Conservation (phyloP, 2,113 vertebrate genomes). For the Scopus umbretta region DNA sequence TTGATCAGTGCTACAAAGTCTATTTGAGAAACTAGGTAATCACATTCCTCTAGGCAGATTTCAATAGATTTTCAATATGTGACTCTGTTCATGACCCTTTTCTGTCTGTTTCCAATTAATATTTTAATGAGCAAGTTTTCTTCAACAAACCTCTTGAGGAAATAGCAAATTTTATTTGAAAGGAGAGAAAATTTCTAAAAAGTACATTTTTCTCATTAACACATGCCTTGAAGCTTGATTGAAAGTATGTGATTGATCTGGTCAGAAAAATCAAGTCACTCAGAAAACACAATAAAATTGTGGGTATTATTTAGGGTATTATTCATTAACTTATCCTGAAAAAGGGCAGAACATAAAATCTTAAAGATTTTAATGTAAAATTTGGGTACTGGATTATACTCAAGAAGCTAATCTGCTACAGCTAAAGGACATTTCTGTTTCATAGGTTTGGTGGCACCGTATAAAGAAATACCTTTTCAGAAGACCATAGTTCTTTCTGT, state of each 20-base stretch:
- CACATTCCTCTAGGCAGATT: neutral
- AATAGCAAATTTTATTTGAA: neutral
- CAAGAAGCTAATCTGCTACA: neutral
- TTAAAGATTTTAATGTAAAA: neutral
- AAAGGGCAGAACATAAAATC: neutral
- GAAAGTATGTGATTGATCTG: neutral
- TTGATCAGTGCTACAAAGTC: neutral
- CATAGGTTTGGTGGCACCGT: neutral
- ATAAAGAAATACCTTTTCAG: neutral
- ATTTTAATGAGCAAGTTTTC: conserved; percentile 7
- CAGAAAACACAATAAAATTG: neutral
- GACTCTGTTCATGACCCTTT: neutral
- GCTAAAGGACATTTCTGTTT: neutral
- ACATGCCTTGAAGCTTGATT: neutral
- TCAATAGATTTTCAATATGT: neutral
- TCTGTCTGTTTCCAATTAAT: neutral
- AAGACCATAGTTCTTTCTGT: neutral
- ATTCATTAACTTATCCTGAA: neutral
- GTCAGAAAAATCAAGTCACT: neutral
- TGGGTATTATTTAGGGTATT: neutral
- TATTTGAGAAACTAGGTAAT: neutral
- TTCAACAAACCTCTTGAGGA: neutral
- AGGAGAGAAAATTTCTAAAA: neutral
- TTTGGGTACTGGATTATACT: neutral
- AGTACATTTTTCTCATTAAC: neutral